Base-by-base conservation (phyloP, 2,888 invertebrate genomes). In the Synergus umbraculus region DNA sequence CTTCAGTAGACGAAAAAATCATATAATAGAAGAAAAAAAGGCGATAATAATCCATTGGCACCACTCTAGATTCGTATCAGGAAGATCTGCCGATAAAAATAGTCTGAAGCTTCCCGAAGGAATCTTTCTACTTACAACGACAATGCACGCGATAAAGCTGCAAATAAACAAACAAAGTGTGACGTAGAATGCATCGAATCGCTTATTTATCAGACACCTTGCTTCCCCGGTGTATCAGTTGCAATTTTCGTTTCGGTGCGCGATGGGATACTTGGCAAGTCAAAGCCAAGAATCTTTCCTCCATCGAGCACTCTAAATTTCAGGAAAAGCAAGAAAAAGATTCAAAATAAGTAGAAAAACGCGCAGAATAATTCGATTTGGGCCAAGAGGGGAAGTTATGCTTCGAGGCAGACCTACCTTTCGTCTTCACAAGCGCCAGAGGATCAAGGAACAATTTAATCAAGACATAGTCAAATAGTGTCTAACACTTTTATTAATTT, bases 391-490 rank as follows among this genome's bases (percentile, higher is more conserved):
- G 43, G 60, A 60, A 60, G 60, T 60, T 60, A 66, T 66, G 66
- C 43, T 66, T 43, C 66, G 66, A 18, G 66, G 66, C 18, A 44
- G 43, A 66, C 66, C 66, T 41, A 66, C 66, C 43, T 66, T 66
- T 44, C 41, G 66, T 22, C 66, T 66, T 66, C 43, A 41, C 18
- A 66, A 66, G 41, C 66, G 43, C 18, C 66, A 66, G 41, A 66
- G 66, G 18, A 66, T 66, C 66, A 66, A 66, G 66, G 43, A 66
- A n/a, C 66, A 66, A 66, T 37, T 65, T 41, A 29, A 37, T 65
- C 64, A 65, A 65, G n/a, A 65, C 3, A 37, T 13, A 15, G 15
- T 65, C n/a, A 65, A 37, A 65, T 65, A 65, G 5, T 60, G 9
- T 60, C 37, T 12, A 60, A 60, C n/a, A 66, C n/a, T 5, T 43